Percentiles rank a stretch among this genome's conserved stretches.
Evolutionary conservation across 1,140 invertebrate genomes (phyloP).

Genomic region (Drosophila lacteicornis): DNA sequence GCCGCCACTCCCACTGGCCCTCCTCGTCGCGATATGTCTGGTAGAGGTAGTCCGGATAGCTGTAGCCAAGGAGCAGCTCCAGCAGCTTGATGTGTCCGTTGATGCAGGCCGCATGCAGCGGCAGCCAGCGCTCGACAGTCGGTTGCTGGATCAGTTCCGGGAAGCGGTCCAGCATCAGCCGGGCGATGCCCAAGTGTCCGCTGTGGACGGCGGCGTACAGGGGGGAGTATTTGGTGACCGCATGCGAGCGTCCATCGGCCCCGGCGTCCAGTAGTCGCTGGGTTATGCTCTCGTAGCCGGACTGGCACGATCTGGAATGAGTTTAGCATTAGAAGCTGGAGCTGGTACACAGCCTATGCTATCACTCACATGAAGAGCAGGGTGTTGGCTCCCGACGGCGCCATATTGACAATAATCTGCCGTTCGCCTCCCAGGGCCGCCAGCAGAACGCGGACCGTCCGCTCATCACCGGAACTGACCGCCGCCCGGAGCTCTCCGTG

Average conservation of each 20-base stretch:
- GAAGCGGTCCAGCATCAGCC: conserved; percentile 90
- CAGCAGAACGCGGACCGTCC: conserved; percentile 88
- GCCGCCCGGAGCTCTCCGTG: conserved; percentile 91
- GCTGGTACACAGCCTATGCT: too few relatives aligned
- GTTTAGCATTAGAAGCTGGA: not conserved
- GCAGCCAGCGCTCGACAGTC: conserved; percentile 96
- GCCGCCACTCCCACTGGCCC: conserved; percentile 92
- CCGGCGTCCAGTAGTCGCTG: conserved; percentile 91
- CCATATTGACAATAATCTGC: conserved; percentile 92
- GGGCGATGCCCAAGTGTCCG: conserved; percentile 92
- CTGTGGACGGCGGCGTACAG: conserved; percentile 96
- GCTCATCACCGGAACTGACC: conserved; percentile 89
- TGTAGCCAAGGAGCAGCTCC: conserved; percentile 92
- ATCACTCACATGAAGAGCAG: conserved; percentile 91
- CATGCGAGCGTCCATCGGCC: conserved; percentile 94
- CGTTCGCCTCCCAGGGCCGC: conserved; percentile 88
- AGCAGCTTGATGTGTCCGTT: conserved; percentile 93
- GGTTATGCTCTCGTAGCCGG: conserved; percentile 93
- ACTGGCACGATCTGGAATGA: conserved; percentile 89
- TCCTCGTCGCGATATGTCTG: conserved; percentile 89
- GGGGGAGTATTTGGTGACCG: conserved; percentile 95
- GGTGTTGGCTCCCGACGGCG: conserved; percentile 94
- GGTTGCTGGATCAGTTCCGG: conserved; percentile 88
- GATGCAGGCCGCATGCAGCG: conserved; percentile 96
- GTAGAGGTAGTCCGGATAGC: conserved; percentile 91